Evolutionary conservation across 2,888 invertebrate genomes (phyloP).

Genomic region (Pristionchus mayeri): DNA sequence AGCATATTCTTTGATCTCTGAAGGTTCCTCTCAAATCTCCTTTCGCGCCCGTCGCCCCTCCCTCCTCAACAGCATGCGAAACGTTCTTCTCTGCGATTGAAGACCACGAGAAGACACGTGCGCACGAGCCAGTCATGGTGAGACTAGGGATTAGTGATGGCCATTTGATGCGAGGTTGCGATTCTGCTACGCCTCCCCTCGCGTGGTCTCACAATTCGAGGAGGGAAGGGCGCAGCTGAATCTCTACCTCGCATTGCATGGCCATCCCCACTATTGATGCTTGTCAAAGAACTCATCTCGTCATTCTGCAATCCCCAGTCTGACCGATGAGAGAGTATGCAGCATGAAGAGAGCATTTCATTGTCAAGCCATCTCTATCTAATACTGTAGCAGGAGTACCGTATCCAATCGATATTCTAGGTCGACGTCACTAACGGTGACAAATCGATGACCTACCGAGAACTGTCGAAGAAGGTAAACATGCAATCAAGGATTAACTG

Average conservation of each 20-base stretch:
- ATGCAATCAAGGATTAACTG: constrained; percentile 43
- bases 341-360: too few species aligned
- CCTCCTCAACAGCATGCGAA: not conserved
- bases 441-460: not conserved
- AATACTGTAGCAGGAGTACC: not conserved
- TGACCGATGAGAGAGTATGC: too few species aligned
- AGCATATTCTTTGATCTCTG: constrained; percentile 25
- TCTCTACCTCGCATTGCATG: too few species aligned
- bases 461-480: constrained; percentile 52
- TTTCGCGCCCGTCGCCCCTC: constrained; percentile 52
- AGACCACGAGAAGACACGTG: not conserved
- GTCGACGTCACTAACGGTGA: not conserved
- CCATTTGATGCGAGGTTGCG: too few species aligned
- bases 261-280: too few species aligned
- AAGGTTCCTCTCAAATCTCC: constrained; percentile 53
- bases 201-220: too few species aligned
- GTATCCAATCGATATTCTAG: not conserved
- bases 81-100: not conserved
- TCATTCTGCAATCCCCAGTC: too few species aligned
- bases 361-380: too few species aligned
- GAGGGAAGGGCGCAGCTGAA: too few species aligned
- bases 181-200: too few species aligned
- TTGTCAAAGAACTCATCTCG: too few species aligned
- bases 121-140: not conserved
- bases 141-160: too few species aligned